Evolutionary conservation across 2,888 invertebrate genomes (phyloP), one percentile per base, ranked within the genome.

Genomic region (Kuschelorhynchus macadamiae): DNA sequence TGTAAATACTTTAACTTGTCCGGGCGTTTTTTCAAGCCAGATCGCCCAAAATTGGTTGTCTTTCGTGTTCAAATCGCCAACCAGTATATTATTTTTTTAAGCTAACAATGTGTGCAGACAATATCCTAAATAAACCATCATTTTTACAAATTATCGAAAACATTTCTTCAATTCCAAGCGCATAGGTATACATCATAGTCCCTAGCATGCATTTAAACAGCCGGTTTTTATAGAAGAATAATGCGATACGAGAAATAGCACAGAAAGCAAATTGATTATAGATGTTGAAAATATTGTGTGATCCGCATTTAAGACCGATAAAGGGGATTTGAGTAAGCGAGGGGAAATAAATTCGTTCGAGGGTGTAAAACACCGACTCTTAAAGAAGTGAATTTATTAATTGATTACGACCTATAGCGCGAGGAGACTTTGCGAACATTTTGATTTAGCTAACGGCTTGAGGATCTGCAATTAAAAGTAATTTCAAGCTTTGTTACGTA

Each of bases 281-380:
- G 56, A 67, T 67, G 67, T 62, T 39, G 52, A 50, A 62, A 67
- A 67, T 67, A 67, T 67, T 62, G 63, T 67, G 67, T 67, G 62
- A 62, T 62, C 33, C 62, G 52, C 53, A 46, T 57, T 67, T 52
- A 11, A 32, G 56, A 25, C 39, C 50, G 44, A 56, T 61, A 67
- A 61, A 61, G 41, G 25, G 61, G 55, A 61, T 61, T 60, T 52
- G 36, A 41, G 39, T 33, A n/a, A 49, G 36, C 55, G 30, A 52
- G 55, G 42, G 42, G 30, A 55, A 55, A 55, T 42, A 42, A 55
- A 53, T 42, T 55, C 42, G 36, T 55, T 55, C 42, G 36, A 55
- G 55, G 55, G 42, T 55, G 55, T 42, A 11, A 36, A 36, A 36
- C 36, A 36, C 11, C 4, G 11, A 55, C 42, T 41, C 30, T 41